Evolutionary conservation across 1,140 invertebrate species (phyloP), one percentile per base, ranked within the genome.

Genomic region (Halesus radiatus): DNA sequence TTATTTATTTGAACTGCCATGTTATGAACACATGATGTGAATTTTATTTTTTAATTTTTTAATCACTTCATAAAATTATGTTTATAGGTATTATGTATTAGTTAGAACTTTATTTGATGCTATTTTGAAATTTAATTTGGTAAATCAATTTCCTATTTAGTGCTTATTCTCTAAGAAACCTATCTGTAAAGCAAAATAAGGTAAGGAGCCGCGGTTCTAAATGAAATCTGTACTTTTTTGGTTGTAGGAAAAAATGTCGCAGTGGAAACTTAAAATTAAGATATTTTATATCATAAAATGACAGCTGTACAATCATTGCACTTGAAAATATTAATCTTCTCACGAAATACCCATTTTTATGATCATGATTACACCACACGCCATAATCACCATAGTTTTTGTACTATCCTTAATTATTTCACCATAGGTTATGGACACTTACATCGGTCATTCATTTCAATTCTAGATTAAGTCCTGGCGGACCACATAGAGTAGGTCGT

Each of bases 221-320:
- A 79, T 81, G 80, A 81, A 81, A 79, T 79, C 77, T 79, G 78
- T 81, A 81, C 50, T 76, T 75, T 58, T 53, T 72, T 73, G 29
- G 77, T 81, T 73, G 74, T 68, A 77, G 32, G 53, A 23, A 54
- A 74, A 78, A 60, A 75, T 58, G 53, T 81, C n/a, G n/a, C 60
- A 70, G 76, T 68, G 52, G n/a, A 78, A 78, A 52, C n/a, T 1
- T 78, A 56, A 78, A 54, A 10, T 54, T 77, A 77, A 53, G 60
- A 78, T 58, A 62, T 76, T 76, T 76, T 76, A 58, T 78, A 75
- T 81, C 58, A 70, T 23, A 66, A 64, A 78, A 76, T 52, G 78
- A 80, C 52, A 76, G 78, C 81, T 80, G 81, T 82, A 82, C 81
- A 82, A 82, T 82, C 81, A 82, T 82, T 78, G 64, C 76, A 78